Evolutionary conservation across 2,888 invertebrate species (phyloP).

Genomic region (Dynastes tityus): DNA sequence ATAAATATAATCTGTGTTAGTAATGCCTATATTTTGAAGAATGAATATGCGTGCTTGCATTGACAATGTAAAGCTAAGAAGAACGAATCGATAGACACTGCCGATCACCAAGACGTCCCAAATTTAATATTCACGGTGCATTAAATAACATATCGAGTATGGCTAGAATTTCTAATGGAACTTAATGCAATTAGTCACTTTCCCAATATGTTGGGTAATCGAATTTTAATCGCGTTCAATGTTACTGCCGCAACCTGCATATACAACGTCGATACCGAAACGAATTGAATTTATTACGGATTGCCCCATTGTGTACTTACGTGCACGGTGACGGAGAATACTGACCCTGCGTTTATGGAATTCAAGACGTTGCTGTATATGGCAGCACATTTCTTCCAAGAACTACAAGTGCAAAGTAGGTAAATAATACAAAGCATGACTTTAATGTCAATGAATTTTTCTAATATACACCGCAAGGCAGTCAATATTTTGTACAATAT

Average conservation of each 20-base stretch:
- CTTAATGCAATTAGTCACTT: slow-evolving; percentile 46
- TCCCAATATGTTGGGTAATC: slow-evolving; percentile 45
- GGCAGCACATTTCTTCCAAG: neutral
- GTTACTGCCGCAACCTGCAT: slow-evolving; percentile 20
- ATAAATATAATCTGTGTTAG: slow-evolving; percentile 22
- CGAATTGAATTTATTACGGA: slow-evolving; percentile 1
- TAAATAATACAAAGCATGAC: slow-evolving; percentile 13
- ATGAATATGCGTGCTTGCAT: slow-evolving; percentile 31
- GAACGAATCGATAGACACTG: slow-evolving; percentile 30
- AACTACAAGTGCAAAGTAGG: slow-evolving; percentile 16
- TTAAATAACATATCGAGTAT: slow-evolving; percentile 48
- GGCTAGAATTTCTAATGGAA: slow-evolving; percentile 45
- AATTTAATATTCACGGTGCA: slow-evolving; percentile 47
- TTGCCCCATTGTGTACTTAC: neutral
- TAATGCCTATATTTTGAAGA: neutral
- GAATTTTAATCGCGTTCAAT: slow-evolving; percentile 42
- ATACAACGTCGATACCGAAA: slow-evolving; percentile 4
- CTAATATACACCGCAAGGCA: neutral
- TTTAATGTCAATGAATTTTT: neutral
- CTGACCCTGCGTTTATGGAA: neutral
- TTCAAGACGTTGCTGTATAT: neutral
- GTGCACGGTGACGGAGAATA: neutral
- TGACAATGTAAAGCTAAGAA: slow-evolving; percentile 15
- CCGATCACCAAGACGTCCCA: slow-evolving; percentile 27
- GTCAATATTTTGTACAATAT: neutral